Percentiles rank a stretch among this genome's conserved stretches.
phyloP scores from a whole-genome alignment of 1,140 invertebrate genomes.

The Penaeus vannamei region DNA sequence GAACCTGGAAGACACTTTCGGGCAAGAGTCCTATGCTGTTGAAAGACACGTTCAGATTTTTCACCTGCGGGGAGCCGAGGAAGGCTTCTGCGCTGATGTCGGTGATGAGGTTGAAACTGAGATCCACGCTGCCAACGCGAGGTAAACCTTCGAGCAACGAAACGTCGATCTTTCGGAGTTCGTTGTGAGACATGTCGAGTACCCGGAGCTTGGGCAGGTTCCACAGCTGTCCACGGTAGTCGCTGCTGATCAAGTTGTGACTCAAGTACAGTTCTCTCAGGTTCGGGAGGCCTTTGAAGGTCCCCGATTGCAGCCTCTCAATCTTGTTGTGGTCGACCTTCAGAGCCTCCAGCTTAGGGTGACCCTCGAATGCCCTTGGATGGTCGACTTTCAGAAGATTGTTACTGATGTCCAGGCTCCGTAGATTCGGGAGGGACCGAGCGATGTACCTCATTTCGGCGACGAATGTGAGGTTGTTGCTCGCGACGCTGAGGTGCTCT shows the following conservation, averaged over 20 bases:
- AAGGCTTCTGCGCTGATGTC: slow-evolving; percentile 83
- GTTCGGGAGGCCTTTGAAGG: slow-evolving; percentile 85
- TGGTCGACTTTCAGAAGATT: slow-evolving; percentile 82
- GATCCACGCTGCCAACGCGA: slow-evolving; percentile 76
- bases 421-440: slow-evolving; percentile 82
- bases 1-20: slow-evolving; percentile 78
- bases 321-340: slow-evolving; percentile 86
- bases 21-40: slow-evolving; percentile 76
- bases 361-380: slow-evolving; percentile 82
- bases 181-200: slow-evolving; percentile 85
- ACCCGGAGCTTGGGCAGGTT: slow-evolving; percentile 73
- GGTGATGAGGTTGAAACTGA: slow-evolving; percentile 69
- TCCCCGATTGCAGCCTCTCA: slow-evolving; percentile 81
- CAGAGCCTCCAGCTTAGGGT: slow-evolving; percentile 83
- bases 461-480: slow-evolving; percentile 83
- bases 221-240: slow-evolving; percentile 71
- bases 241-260: slow-evolving; percentile 79
- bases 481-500: slow-evolving; percentile 83
- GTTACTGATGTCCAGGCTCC: slow-evolving; percentile 82
- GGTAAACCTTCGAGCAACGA: slow-evolving; percentile 82
- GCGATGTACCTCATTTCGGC: slow-evolving; percentile 74
- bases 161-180: slow-evolving; percentile 80
- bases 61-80: slow-evolving; percentile 79
- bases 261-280: slow-evolving; percentile 83
- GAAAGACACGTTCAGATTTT: slow-evolving; percentile 83